These are phyloP conservation scores for Bos javanicus DNA, from an alignment of 2,113 vertebrate genomes.

Conservation along the genomic window DNA sequence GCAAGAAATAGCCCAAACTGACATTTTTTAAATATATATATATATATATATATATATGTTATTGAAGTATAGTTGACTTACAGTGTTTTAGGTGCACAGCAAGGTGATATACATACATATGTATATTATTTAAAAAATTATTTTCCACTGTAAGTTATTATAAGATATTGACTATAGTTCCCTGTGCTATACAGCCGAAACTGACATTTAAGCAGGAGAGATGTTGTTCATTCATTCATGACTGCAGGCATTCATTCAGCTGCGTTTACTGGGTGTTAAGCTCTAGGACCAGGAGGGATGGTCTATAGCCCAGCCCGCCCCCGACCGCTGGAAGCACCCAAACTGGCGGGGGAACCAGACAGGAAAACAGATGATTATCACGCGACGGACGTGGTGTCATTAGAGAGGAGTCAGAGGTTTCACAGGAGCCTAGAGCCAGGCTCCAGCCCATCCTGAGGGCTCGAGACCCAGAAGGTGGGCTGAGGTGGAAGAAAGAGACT, in stretches of 20 bases:
- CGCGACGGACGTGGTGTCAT: rapidly evolving
- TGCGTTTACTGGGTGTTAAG: neutral
- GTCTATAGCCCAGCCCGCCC: neutral
- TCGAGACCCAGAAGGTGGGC: neutral
- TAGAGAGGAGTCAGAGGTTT: neutral
- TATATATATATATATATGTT: neutral
- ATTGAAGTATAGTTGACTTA: neutral
- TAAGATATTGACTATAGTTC: neutral
- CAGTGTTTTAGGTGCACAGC: neutral
- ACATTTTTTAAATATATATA: neutral
- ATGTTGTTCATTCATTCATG: too few relatives aligned
- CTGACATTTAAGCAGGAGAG: neutral
- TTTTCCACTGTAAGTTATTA: neutral
- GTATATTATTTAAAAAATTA: neutral
- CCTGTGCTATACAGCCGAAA: neutral
- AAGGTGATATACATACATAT: neutral
- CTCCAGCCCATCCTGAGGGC: neutral
- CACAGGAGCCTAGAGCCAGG: neutral
- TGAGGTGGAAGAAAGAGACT: neutral
- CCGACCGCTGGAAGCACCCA: neutral
- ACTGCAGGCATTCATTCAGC: neutral
- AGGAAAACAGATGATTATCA: neutral
- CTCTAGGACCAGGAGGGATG: neutral
- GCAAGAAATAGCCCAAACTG: neutral
- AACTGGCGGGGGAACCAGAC: neutral